phyloP scores from a whole-genome alignment of 2,113 vertebrate species.

The Hylia prasina region DNA sequence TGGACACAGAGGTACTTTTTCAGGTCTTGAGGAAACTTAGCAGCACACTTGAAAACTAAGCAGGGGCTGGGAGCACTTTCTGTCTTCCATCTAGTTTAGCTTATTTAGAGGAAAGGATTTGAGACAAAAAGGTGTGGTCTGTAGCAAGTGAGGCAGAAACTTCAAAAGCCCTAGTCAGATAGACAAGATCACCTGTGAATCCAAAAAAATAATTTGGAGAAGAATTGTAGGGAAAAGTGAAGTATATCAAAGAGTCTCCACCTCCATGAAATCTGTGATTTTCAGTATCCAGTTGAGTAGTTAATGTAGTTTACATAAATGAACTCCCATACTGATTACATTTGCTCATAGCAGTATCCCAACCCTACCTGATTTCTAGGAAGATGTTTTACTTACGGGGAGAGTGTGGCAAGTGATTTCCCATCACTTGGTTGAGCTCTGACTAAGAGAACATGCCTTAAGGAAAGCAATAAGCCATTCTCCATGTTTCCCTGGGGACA shows the following conservation, averaged over 20 bases:
- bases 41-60: background rate
- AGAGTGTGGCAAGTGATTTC: background rate
- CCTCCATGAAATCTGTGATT: background rate
- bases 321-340: background rate
- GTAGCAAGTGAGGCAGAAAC: background rate
- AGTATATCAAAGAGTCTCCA: background rate
- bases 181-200: background rate
- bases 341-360: background rate
- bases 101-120: background rate
- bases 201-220: background rate
- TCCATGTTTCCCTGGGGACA: rapidly evolving
- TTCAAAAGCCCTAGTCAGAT: background rate
- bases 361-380: background rate
- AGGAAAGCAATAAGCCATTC: background rate
- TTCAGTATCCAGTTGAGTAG: background rate
- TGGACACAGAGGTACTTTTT: background rate
- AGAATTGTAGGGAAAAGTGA: background rate
- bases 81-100: background rate
- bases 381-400: background rate
- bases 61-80: background rate
- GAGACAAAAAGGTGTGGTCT: background rate
- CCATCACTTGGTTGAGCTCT: background rate
- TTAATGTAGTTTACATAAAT: background rate
- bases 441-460: background rate
- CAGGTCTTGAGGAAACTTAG: background rate